Conservation (phyloP, 2,888 invertebrate species). For the Eretmocerus hayati region DNA sequence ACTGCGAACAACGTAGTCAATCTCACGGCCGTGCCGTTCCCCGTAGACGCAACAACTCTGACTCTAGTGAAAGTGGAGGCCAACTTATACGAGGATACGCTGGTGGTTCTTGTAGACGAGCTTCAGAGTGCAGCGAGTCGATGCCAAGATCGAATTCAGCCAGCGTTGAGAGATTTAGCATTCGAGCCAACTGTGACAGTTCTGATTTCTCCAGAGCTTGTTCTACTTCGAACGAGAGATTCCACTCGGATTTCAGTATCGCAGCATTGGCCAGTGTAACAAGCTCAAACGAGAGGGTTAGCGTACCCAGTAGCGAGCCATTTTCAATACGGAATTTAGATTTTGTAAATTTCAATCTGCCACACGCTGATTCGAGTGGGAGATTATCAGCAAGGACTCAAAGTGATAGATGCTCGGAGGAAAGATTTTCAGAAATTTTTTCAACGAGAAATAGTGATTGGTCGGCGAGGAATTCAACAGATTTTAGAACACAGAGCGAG, state of each 20-base stretch:
- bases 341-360: slow-evolving; percentile 37
- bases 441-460: slow-evolving; percentile 42
- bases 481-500: slow-evolving; percentile 46
- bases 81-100: no score
- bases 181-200: slow-evolving; percentile 43
- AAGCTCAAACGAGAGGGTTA: slow-evolving; percentile 43
- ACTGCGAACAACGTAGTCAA: neutral
- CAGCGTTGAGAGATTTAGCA: slow-evolving; percentile 42
- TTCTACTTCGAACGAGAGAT: slow-evolving; percentile 43
- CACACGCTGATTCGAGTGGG: slow-evolving; percentile 34
- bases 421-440: slow-evolving; percentile 40
- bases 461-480: slow-evolving; percentile 42
- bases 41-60: slow-evolving; percentile 35
- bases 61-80: slow-evolving; percentile 38
- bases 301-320: slow-evolving; percentile 42
- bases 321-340: slow-evolving; percentile 41
- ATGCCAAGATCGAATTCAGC: slow-evolving; percentile 43
- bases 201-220: slow-evolving; percentile 44
- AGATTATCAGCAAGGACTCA: slow-evolving; percentile 34
- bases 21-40: slow-evolving; percentile 17
- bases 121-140: slow-evolving; percentile 42
- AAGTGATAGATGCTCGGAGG: slow-evolving; percentile 40
- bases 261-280: slow-evolving; percentile 40
- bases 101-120: slow-evolving; percentile 38
- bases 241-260: slow-evolving; percentile 44